These are phyloP conservation scores for Pristionchus fissidentatus DNA, from an alignment of 2,888 invertebrate genomes.

Conservation along the genomic window DNA sequence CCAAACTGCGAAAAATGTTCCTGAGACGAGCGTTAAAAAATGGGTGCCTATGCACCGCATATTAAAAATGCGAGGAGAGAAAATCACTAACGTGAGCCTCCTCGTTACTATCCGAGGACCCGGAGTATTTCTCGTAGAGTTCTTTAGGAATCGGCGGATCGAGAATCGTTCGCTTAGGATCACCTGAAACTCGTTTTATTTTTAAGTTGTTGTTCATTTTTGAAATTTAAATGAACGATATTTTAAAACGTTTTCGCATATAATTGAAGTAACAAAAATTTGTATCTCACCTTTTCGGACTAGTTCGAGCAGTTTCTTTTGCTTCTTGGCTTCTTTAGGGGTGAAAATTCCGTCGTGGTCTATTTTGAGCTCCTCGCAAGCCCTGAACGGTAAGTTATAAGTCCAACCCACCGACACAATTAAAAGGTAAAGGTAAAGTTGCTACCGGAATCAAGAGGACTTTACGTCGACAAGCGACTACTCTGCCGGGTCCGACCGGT, in stretches of 20 bases:
- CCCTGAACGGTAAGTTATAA: too few species aligned
- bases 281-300: not conserved
- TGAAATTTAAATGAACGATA: too few species aligned
- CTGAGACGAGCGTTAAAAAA: too few species aligned
- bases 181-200: too few species aligned
- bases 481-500: too few species aligned
- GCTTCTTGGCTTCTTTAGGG: not conserved
- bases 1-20: too few species aligned
- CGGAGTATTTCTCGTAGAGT: conserved; percentile 1
- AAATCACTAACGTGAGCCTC: conserved; percentile 9
- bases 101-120: conserved; percentile 37
- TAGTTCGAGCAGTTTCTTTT: conserved; percentile 30
- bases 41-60: not conserved
- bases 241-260: too few species aligned
- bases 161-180: not conserved
- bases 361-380: conserved; percentile 26
- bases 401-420: not conserved
- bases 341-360: not conserved
- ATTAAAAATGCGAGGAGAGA: not conserved
- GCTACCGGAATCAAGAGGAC: too few species aligned
- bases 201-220: too few species aligned
- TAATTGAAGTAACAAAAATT: too few species aligned
- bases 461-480: too few species aligned
- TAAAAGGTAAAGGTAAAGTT: not conserved
- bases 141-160: not conserved